Base-by-base conservation (phyloP, 2,888 invertebrate species). In the Lathronympha strigana region DNA sequence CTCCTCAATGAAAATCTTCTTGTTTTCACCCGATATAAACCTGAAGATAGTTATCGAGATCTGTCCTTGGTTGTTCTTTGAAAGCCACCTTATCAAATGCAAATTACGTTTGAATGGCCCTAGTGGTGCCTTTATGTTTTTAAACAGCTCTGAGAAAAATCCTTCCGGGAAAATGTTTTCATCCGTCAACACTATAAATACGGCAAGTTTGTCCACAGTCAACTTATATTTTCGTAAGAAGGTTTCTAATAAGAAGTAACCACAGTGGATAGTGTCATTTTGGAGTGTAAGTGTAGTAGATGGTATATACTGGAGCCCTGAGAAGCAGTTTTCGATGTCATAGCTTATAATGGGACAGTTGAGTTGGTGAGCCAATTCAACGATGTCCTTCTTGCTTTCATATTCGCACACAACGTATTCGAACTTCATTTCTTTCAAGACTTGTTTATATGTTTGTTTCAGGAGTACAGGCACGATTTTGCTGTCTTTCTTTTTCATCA, bases 311-410 rank as follows among this genome's bases (percentile, higher is more conserved):
- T 70, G 63, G 2, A 73, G 70, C n/a, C 69, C 71, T 1, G 74
- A 72, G 49, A 83, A 80, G 38, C 73, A 77, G 49, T 70, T 82
- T 36, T 81, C 76, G 5, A 77, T 72, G 28, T 85, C 81, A 33
- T 51, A 63, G 58, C 76, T 77, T 3, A 84, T 68, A 0, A 84
- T 61, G 0, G 84, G 77, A 58, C 83, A 84, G 1, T 73, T 63
- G 2, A 79, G 67, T 49, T 70, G 75, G 17, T 71, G 66, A 1
- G 84, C 84, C 11, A 84, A 66, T 0, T 76, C 77, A 2, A 76
- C 75, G n/a, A 82, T 78, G 1, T 81, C 77, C 15, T 72, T 70
- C 60, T 80, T 80, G 2, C 67, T 36, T 57, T 82, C 76, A 8
- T 60, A 73, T 23, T 78, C 63, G 43, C 79, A 78, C 5, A 76